Evolutionary conservation across 2,113 vertebrate species (phyloP), one percentile per base, ranked within the genome.

Genomic region (Oplegnathus fasciatus): DNA sequence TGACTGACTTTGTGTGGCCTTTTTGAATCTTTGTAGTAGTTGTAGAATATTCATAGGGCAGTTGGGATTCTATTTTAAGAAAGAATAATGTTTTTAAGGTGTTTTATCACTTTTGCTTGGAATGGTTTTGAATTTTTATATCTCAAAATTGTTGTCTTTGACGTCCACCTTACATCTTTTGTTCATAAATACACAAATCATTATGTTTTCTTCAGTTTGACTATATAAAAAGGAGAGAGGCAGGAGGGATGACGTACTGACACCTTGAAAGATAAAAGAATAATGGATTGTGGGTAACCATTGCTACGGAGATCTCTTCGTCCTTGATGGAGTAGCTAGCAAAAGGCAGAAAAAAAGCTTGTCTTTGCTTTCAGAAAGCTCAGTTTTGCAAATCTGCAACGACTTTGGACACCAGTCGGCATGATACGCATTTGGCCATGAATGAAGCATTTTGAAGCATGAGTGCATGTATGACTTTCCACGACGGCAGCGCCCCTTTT

Each of bases 371-470:
- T 26, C 40, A 48, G 46, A 69, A 67, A 54, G n/a, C 57, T 57
- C 64, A 54, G 26, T 71, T 86, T 80, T 54, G 14, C 48, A 64
- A 40, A 68, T 68, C 13, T 58, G 70, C 22, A 14, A 60, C 3
- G 14, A 48, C 55, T 65, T 20, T 44, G 17, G 50, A 32, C 64
- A 62, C 14, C 44, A 61, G 62, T 84, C 26, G 9, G 91, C 90
- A 92, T 92, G 91, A 69, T 24, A 0, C 71, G 83, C 89, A 86
- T 87, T 72, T 84, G 64, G 72, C 32, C 34, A 28, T 66, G 87
- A 92, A 78, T 86, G 81, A 83, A 82, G 89, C 84, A 92, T 92
- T 86, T 85, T 92, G 83, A 65, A 87, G 91, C 90, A 92, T 92
- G 92, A 87, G 62, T 85, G 90, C 93, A 90, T 91, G 90, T 81